Conservation (phyloP, 2,113 vertebrate species). For the Odobenus rosmarus region DNA sequence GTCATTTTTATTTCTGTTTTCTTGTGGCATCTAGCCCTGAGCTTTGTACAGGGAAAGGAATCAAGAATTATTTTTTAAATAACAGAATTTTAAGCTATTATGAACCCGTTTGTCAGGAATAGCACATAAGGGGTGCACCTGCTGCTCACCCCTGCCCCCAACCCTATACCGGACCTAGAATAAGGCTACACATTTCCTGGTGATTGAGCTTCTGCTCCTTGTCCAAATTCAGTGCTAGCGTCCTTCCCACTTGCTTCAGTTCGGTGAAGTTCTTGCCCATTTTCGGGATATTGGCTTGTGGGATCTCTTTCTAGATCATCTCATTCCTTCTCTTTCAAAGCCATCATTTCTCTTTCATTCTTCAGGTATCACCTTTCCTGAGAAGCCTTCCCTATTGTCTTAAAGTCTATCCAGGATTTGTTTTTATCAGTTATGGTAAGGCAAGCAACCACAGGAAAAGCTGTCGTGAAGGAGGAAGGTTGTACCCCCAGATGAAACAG, state of each 20-base stretch:
- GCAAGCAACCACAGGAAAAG: neutral
- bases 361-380: neutral
- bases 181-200: neutral
- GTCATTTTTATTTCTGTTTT: neutral
- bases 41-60: neutral
- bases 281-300: neutral
- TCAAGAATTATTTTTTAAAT: neutral
- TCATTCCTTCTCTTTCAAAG: neutral
- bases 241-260: neutral
- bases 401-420: neutral
- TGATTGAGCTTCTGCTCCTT: neutral
- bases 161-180: neutral
- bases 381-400: neutral
- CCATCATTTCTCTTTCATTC: neutral
- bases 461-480: neutral
- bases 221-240: neutral
- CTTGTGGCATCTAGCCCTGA: neutral
- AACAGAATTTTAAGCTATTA: neutral
- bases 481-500: neutral
- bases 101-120: neutral
- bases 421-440: neutral
- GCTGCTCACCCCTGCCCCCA: neutral
- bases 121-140: rapidly evolving
- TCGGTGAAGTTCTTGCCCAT: neutral
- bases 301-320: neutral